Conservation (phyloP, 2,113 vertebrate genomes). For the Ceuthmochares aereus region DNA sequence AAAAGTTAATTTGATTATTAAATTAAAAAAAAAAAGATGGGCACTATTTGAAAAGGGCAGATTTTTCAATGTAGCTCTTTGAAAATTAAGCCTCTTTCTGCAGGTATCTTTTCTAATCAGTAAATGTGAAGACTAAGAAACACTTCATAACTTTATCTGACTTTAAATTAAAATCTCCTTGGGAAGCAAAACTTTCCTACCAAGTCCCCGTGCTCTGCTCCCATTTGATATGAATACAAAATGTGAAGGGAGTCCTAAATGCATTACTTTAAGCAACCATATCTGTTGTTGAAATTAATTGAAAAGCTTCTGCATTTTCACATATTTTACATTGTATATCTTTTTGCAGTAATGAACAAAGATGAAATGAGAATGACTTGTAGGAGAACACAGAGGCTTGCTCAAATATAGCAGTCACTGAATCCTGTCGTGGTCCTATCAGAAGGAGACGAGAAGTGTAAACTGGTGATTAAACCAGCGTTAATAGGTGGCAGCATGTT, state of each 20-base stretch:
- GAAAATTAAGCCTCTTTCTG: background rate
- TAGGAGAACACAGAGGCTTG: background rate
- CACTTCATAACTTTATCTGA: background rate
- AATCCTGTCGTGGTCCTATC: background rate
- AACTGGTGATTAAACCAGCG: background rate
- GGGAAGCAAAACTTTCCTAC: background rate
- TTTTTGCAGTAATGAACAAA: background rate
- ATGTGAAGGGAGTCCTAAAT: background rate
- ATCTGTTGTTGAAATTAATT: background rate
- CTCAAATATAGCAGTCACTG: background rate
- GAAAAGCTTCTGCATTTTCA: background rate
- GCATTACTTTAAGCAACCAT: background rate
- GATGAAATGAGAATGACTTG: background rate
- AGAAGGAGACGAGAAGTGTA: background rate
- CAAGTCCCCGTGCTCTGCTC: background rate
- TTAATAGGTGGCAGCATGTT: accelerated
- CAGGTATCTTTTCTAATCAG: background rate
- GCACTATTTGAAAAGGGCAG: background rate
- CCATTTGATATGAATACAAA: background rate
- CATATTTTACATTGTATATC: background rate
- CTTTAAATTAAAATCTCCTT: background rate
- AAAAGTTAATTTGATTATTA: constrained; percentile 19
- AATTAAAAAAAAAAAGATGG: background rate
- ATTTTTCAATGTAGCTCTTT: background rate
- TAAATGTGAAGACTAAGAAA: background rate